Percentiles rank a stretch among this genome's conserved stretches.
Evolutionary conservation across 2,888 invertebrate species (phyloP).

Genomic region (Julus scanicus): DNA sequence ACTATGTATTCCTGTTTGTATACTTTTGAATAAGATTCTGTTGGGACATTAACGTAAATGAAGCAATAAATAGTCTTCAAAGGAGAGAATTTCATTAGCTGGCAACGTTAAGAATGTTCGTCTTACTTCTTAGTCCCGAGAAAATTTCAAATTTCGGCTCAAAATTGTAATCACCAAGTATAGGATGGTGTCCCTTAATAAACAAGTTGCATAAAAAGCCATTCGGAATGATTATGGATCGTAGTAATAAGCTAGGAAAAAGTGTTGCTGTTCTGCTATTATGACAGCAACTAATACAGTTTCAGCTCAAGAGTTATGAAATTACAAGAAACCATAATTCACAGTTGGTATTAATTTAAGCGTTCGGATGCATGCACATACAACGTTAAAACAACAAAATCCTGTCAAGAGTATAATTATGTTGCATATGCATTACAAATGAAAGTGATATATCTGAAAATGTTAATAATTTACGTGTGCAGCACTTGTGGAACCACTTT

Average conservation of each 20-base stretch:
- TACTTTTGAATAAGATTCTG: background rate
- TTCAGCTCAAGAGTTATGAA: conserved; percentile 18
- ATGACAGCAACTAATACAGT: background rate
- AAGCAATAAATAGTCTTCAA: conserved; percentile 2
- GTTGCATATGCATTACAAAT: background rate
- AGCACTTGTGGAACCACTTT: conserved; percentile 40
- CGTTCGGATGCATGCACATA: background rate
- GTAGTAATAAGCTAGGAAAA: background rate
- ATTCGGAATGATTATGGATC: background rate
- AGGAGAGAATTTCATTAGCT: background rate
- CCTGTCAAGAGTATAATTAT: conserved; percentile 27
- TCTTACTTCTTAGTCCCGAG: background rate
- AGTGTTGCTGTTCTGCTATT: background rate
- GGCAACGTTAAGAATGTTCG: background rate
- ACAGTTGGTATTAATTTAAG: background rate
- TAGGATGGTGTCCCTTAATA: background rate
- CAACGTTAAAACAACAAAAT: conserved; percentile 22
- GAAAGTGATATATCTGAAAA: background rate
- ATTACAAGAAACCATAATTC: conserved; percentile 39
- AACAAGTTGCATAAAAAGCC: conserved; percentile 1
- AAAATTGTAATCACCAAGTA: background rate
- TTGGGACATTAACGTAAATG: background rate
- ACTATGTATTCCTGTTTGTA: background rate
- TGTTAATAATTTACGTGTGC: conserved; percentile 23
- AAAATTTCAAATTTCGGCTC: conserved; percentile 8